Conservation (phyloP, 1,140 invertebrate genomes). For the Drosophila arawakana region DNA sequence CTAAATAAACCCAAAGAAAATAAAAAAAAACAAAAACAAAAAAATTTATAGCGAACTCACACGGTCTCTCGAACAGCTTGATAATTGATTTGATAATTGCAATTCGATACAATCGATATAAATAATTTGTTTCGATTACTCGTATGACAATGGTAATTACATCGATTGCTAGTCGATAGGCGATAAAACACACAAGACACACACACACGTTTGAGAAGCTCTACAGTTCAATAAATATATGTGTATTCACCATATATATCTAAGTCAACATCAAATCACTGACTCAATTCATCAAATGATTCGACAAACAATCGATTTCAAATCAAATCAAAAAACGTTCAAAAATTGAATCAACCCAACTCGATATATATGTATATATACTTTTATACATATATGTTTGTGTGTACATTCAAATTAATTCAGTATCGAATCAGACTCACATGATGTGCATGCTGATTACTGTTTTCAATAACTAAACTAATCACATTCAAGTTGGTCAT, state of each 20-base stretch:
- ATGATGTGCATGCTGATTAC: constrained; percentile 37
- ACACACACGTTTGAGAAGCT: too few species aligned
- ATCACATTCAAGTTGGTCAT: not conserved
- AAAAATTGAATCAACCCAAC: not conserved
- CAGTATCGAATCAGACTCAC: constrained; percentile 22
- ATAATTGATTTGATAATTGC: constrained; percentile 65
- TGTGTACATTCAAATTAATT: constrained; percentile 13
- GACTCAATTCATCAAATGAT: constrained; percentile 19
- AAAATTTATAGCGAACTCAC: constrained; percentile 44
- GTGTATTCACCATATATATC: not conserved
- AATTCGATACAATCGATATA: constrained; percentile 59
- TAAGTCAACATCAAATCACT: not conserved
- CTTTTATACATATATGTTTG: not conserved
- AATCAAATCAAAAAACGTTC: not conserved
- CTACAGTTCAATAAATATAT: constrained; percentile 4
- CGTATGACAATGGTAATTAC: constrained; percentile 84
- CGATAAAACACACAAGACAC: not conserved
- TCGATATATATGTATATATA: constrained; percentile 6
- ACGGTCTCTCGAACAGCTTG: constrained; percentile 47
- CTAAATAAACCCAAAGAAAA: constrained; percentile 16
- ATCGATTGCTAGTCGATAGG: constrained; percentile 45
- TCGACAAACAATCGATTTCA: constrained; percentile 8
- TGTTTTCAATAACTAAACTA: constrained; percentile 3
- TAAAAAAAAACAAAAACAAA: not conserved
- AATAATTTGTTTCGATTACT: constrained; percentile 61